Conservation (phyloP, 2,797 vertebrate genomes). For the Thunnus albacares region DNA sequence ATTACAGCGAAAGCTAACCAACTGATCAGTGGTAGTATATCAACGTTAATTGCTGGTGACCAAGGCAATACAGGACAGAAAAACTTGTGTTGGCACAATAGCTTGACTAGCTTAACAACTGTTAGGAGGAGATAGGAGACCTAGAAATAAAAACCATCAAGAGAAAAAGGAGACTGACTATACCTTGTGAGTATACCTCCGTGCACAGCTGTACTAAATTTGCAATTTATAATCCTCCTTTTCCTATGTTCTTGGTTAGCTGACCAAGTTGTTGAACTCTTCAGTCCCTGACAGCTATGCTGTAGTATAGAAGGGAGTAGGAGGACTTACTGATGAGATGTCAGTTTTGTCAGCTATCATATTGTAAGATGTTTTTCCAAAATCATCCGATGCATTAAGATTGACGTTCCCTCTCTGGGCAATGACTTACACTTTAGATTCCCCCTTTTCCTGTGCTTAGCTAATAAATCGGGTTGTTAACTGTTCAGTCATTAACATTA, state of each 20-base stretch:
- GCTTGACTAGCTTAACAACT: neutral
- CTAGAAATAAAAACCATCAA: no score
- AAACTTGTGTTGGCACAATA: neutral
- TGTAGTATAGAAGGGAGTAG: constrained; percentile 22
- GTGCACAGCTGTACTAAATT: neutral
- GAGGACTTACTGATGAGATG: constrained; percentile 50
- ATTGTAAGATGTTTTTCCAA: constrained; percentile 23
- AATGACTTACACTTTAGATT: constrained; percentile 28
- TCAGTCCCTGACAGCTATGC: constrained; percentile 26
- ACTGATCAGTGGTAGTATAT: neutral
- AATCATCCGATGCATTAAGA: constrained; percentile 38
- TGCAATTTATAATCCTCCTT: neutral
- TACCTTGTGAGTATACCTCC: no score
- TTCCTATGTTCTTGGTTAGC: constrained; percentile 1
- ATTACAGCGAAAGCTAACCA: neutral
- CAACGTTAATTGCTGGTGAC: neutral
- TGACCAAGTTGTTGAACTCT: constrained; percentile 2
- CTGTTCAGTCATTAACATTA: constrained; percentile 8
- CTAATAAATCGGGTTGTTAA: constrained; percentile 24
- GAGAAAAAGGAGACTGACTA: no score
- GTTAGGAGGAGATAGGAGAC: neutral
- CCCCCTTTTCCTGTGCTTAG: neutral
- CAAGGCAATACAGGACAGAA: neutral
- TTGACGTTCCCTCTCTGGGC: constrained; percentile 19
- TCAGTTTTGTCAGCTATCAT: constrained; percentile 46